Percentiles rank a stretch among this genome's conserved stretches.
Evolutionary conservation across 2,113 vertebrate species (phyloP).

Genomic region (Dermatemys mawii): DNA sequence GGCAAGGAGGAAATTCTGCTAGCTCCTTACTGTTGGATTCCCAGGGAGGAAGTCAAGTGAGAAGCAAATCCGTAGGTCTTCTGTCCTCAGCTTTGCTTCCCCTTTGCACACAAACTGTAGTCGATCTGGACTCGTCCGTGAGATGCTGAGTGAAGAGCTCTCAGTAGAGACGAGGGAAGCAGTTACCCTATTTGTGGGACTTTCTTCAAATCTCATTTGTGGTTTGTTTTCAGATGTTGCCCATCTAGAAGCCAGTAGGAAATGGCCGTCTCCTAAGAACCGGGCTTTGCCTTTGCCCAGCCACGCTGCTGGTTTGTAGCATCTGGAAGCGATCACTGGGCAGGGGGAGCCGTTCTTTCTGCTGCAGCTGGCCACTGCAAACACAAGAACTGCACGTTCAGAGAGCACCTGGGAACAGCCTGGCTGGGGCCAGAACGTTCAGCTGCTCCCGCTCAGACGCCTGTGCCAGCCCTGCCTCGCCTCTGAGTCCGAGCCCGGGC

Average conservation of each 20-base stretch:
- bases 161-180: no score
- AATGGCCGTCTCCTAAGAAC: background rate
- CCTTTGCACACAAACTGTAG: background rate
- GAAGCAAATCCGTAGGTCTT: background rate
- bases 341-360: background rate
- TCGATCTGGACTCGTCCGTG: no score
- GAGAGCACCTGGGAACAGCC: background rate
- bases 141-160: no score
- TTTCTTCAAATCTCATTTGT: no score
- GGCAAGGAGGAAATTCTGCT: no score
- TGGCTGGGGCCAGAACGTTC: background rate
- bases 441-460: background rate
- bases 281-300: background rate
- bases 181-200: no score
- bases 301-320: no score
- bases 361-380: no score
- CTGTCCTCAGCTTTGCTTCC: no score
- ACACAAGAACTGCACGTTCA: background rate
- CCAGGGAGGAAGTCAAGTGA: background rate
- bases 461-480: background rate
- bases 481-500: no score
- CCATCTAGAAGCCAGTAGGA: background rate
- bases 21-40: background rate
- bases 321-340: background rate
- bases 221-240: background rate